Conservation (phyloP, 1,140 invertebrate species). For the Euglossa dilemma region DNA sequence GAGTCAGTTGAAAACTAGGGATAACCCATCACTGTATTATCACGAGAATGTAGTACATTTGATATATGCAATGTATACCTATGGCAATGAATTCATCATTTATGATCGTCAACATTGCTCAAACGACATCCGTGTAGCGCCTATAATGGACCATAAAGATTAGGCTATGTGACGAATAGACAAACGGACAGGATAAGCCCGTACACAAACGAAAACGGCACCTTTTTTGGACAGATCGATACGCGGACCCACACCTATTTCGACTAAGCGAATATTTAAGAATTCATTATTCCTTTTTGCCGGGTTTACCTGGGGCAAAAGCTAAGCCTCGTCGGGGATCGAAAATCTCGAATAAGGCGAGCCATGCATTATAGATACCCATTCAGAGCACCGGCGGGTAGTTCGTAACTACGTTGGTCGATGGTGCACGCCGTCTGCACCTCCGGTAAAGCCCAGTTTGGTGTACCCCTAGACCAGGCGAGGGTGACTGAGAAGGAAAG, state of each 20-base stretch:
- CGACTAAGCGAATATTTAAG: conserved; percentile 67
- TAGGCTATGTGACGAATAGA: too few relatives aligned
- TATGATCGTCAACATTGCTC: too few relatives aligned
- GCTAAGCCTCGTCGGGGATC: conserved; percentile 66
- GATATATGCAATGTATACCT: too few relatives aligned
- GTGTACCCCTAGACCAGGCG: conserved; percentile 4
- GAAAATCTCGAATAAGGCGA: conserved; percentile 73
- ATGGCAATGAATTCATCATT: too few relatives aligned
- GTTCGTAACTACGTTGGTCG: conserved; percentile 65
- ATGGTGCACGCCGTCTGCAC: conserved; percentile 44
- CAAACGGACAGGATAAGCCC: too few relatives aligned
- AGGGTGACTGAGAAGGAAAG: background rate
- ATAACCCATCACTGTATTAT: too few relatives aligned
- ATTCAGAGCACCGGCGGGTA: conserved; percentile 61
- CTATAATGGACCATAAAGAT: too few relatives aligned
- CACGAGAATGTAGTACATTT: too few relatives aligned
- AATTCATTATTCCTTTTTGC: conserved; percentile 65
- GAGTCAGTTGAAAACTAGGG: too few relatives aligned
- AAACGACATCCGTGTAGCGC: too few relatives aligned
- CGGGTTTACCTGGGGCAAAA: conserved; percentile 46
- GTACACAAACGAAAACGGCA: conserved; percentile 1
- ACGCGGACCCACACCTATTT: conserved; percentile 29
- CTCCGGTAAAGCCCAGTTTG: conserved; percentile 42
- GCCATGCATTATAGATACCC: conserved; percentile 75
- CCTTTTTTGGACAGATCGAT: conserved; percentile 57